phyloP scores from a whole-genome alignment of 2,113 vertebrate species.

The Spilogale gracilis region DNA sequence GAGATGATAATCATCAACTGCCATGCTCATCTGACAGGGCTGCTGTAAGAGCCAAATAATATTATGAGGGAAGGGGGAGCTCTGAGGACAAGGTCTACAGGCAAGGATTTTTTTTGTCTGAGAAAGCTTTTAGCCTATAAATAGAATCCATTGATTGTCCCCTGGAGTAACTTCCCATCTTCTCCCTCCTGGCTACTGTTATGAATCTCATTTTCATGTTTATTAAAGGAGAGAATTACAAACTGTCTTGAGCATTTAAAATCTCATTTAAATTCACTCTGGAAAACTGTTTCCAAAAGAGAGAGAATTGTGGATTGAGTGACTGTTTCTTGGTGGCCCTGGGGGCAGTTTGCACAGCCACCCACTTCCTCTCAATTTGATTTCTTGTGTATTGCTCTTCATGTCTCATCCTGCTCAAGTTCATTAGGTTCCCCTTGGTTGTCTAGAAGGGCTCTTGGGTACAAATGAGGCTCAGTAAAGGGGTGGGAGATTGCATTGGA shows the following conservation, averaged over 20 bases:
- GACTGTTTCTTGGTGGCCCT: not conserved
- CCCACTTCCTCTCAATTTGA: not conserved
- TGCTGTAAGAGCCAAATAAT: not conserved
- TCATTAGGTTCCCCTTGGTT: not conserved
- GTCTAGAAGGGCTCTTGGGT: not conserved
- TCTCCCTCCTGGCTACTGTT: constrained; percentile 62
- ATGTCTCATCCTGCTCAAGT: not conserved
- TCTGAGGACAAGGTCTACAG: not conserved
- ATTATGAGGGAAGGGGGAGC: not conserved
- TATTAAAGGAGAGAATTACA: constrained; percentile 66
- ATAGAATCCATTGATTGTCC: constrained; percentile 67
- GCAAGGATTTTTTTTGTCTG: not conserved
- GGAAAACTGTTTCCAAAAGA: constrained; percentile 53
- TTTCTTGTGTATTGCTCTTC: not conserved
- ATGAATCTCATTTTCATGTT: constrained; percentile 73
- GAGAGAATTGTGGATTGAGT: not conserved
- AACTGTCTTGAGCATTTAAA: constrained; percentile 46
- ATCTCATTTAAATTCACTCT: constrained; percentile 53
- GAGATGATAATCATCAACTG: not conserved
- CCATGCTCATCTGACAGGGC: not conserved
- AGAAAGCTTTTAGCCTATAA: constrained; percentile 74
- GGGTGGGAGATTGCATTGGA: not conserved
- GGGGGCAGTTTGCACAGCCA: not conserved
- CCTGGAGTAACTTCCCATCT: constrained; percentile 70
- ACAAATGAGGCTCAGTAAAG: not conserved